A percentile compares a stretch with the other conserved stretches of the same genome.
Conservation (phyloP, 2,113 vertebrate genomes). For the Microcebus tavaratra region DNA sequence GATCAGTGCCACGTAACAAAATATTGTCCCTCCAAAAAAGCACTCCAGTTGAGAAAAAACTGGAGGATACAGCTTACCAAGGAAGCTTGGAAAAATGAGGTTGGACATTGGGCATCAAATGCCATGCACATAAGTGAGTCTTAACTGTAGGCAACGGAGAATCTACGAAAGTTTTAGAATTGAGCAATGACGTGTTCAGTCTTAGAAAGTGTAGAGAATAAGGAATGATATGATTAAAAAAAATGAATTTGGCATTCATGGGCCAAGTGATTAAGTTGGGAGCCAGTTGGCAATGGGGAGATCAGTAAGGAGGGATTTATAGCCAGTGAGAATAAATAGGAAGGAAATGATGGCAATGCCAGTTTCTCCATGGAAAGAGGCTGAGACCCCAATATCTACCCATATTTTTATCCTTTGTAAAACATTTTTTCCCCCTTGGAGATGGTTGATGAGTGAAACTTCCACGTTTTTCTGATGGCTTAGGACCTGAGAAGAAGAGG, state of each 20-base stretch:
- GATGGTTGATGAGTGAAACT: not conserved
- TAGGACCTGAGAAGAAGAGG: not conserved
- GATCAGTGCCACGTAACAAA: not conserved
- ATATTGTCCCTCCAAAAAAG: not conserved
- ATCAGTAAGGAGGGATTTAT: not conserved
- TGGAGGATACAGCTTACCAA: not conserved
- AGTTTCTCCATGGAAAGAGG: not conserved
- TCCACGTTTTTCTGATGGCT: not conserved
- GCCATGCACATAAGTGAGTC: not conserved
- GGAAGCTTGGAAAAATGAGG: not conserved
- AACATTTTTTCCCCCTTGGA: not conserved
- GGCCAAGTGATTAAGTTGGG: not conserved
- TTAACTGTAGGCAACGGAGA: not conserved
- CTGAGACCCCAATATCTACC: not conserved
- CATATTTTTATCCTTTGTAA: not conserved
- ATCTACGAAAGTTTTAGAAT: not conserved
- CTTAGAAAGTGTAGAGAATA: not conserved
- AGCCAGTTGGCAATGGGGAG: not conserved
- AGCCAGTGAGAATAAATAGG: not conserved
- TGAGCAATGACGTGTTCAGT: not conserved
- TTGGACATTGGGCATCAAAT: not conserved
- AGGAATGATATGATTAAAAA: not conserved
- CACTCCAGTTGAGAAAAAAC: not conserved
- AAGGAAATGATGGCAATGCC: not conserved
- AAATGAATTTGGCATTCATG: not conserved